Evolutionary conservation across 2,797 vertebrate species (phyloP).

Genomic region (Crypturellus tataupa): DNA sequence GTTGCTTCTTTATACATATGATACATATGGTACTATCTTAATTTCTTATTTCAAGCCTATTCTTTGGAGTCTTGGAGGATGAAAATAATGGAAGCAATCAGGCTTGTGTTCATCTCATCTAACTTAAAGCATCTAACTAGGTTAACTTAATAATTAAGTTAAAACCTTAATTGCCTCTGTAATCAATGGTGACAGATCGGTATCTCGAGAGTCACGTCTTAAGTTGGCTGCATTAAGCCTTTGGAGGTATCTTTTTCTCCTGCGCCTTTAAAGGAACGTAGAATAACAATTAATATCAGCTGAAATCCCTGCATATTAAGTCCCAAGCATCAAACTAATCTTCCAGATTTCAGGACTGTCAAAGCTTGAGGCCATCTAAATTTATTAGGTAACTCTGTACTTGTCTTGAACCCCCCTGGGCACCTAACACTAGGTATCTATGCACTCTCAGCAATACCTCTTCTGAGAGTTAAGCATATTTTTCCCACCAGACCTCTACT

Average conservation of each 20-base stretch:
- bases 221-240: background rate
- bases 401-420: background rate
- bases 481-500: background rate
- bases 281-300: background rate
- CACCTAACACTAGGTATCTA: background rate
- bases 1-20: background rate
- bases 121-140: background rate
- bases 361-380: background rate
- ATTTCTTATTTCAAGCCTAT: background rate
- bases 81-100: background rate
- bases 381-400: background rate
- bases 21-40: background rate
- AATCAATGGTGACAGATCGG: background rate
- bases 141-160: slow-evolving; percentile 10
- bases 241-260: background rate
- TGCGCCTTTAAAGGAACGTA: background rate
- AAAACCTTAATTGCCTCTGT: slow-evolving; percentile 3
- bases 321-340: background rate
- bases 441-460: background rate
- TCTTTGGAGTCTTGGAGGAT: background rate
- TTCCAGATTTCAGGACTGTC: background rate
- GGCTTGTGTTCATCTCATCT: background rate
- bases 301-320: background rate
- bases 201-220: background rate
- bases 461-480: background rate